These are phyloP conservation scores for Electrona antarctica DNA, from an alignment of 2,113 vertebrate species.

Conservation along the genomic window DNA sequence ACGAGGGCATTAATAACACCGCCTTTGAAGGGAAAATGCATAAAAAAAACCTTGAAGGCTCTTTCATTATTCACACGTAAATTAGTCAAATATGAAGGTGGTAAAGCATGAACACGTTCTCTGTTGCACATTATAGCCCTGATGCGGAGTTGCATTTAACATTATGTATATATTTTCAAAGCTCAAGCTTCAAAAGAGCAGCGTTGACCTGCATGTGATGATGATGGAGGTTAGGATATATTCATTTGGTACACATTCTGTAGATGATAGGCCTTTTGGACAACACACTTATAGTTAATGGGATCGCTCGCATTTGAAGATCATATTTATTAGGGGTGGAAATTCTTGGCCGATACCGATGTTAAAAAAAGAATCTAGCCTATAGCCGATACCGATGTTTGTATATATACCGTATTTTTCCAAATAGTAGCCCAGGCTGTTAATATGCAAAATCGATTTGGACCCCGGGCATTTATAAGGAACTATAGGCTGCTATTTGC, in stretches of 20 bases:
- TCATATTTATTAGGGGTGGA: too few species aligned
- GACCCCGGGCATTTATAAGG: too few species aligned
- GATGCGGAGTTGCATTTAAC: slow-evolving; percentile 3
- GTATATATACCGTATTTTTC: too few species aligned
- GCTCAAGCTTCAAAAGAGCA: slow-evolving; percentile 12
- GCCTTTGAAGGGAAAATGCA: slow-evolving; percentile 64
- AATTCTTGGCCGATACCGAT: too few species aligned
- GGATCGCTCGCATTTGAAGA: too few species aligned
- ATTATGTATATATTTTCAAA: slow-evolving; percentile 15
- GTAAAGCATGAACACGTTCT: neutral
- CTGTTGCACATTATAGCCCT: slow-evolving; percentile 6
- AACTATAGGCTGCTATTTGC: too few species aligned
- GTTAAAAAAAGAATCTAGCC: too few species aligned
- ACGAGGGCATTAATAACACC: slow-evolving; percentile 74
- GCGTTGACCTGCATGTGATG: neutral
- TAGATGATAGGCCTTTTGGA: too few species aligned
- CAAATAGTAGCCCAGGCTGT: too few species aligned
- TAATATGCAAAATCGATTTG: too few species aligned
- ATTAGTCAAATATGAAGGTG: slow-evolving; percentile 70
- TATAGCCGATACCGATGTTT: too few species aligned
- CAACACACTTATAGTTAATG: too few species aligned
- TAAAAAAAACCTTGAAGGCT: slow-evolving; percentile 67
- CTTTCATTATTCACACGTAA: slow-evolving; percentile 74
- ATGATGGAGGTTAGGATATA: slow-evolving; percentile 6
- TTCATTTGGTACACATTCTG: neutral